Percentiles rank a stretch among this genome's conserved stretches.
Evolutionary conservation across 1,140 invertebrate genomes (phyloP).

Genomic region (Calycopis cecrops): DNA sequence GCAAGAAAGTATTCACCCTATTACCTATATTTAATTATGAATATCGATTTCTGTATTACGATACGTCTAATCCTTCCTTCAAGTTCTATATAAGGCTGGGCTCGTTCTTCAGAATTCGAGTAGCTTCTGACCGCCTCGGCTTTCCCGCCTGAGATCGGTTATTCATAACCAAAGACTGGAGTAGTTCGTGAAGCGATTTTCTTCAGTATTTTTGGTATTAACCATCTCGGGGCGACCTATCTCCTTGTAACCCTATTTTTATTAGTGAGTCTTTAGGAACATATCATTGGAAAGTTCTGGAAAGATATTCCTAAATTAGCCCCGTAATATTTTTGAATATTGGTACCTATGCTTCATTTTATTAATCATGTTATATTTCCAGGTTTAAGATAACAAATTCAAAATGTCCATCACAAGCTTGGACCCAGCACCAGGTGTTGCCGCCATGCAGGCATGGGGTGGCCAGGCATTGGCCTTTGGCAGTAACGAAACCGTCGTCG

Average conservation of each 20-base stretch:
- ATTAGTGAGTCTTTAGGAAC: constrained; percentile 41
- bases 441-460: constrained; percentile 65
- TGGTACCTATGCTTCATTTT: not conserved
- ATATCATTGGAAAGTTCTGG: constrained; percentile 2
- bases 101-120: constrained; percentile 40
- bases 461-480: constrained; percentile 66
- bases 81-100: constrained; percentile 56
- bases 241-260: constrained; percentile 38
- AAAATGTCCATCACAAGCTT: constrained; percentile 56
- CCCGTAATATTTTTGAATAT: not conserved
- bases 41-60: constrained; percentile 63
- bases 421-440: constrained; percentile 58
- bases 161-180: constrained; percentile 68
- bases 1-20: constrained; percentile 34
- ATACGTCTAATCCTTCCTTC: constrained; percentile 42
- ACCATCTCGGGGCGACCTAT: constrained; percentile 54
- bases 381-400: constrained; percentile 22
- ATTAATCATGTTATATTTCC: not conserved
- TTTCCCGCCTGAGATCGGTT: constrained; percentile 60
- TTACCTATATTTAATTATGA: constrained; percentile 68
- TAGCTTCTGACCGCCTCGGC: constrained; percentile 65
- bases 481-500: constrained; percentile 70
- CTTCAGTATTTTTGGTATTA: constrained; percentile 73
- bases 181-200: constrained; percentile 75
- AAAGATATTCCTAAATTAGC: not conserved